Evolutionary conservation across 2,113 vertebrate species (phyloP).

Genomic region (Synchiropus splendidus): DNA sequence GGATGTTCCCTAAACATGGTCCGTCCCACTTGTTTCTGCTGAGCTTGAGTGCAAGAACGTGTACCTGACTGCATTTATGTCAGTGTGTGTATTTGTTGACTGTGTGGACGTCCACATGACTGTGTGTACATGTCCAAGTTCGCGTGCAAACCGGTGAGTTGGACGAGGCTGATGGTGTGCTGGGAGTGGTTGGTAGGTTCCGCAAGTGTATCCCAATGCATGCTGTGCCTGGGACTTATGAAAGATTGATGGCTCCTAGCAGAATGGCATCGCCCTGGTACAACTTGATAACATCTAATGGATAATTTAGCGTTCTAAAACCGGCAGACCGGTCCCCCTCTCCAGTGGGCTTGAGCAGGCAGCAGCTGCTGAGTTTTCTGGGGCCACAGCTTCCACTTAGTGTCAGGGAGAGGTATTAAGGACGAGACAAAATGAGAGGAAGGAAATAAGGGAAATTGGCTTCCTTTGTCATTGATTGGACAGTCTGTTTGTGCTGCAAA

Average conservation of each 20-base stretch:
- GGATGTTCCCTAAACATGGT: constrained; percentile 34
- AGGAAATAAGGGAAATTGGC: constrained; percentile 16
- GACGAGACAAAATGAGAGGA: constrained; percentile 3
- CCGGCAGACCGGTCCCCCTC: constrained; percentile 54
- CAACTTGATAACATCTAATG: constrained; percentile 98
- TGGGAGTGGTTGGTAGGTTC: constrained; percentile 44
- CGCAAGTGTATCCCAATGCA: constrained; percentile 65
- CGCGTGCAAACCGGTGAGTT: constrained; percentile 33
- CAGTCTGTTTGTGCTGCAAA: too few species aligned
- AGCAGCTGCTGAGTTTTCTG: constrained; percentile 43
- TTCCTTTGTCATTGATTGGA: constrained; percentile 10
- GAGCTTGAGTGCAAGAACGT: constrained; percentile 47
- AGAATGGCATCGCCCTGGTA: constrained; percentile 89
- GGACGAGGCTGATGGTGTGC: constrained; percentile 18
- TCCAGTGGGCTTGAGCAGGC: constrained; percentile 32
- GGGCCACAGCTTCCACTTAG: constrained; percentile 23
- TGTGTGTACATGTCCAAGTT: constrained; percentile 38
- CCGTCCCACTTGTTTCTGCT: constrained; percentile 22
- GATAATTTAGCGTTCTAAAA: constrained; percentile 90
- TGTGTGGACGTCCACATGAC: constrained; percentile 19
- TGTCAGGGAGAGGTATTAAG: constrained; percentile 24
- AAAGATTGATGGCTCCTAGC: constrained; percentile 93
- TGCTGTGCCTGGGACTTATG: constrained; percentile 83
- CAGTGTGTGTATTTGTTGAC: constrained; percentile 44
- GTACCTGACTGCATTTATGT: constrained; percentile 44